A percentile compares a stretch with the other conserved stretches of the same genome.
Conservation (phyloP, 2,888 invertebrate genomes). For the Trachelus stipa region DNA sequence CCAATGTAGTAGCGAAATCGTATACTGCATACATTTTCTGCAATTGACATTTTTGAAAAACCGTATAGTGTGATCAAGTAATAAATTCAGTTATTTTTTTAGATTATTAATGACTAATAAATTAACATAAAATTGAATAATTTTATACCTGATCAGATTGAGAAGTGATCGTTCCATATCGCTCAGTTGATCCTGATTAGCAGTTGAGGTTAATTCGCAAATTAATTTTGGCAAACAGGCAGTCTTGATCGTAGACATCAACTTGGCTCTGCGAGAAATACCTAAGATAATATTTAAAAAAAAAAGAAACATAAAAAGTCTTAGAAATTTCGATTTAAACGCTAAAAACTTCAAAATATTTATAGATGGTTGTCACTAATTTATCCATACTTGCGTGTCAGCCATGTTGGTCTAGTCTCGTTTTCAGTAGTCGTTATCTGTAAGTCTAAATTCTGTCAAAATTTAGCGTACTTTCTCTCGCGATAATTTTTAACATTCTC, state of each 20-base stretch:
- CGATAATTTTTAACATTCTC: constrained; percentile 36
- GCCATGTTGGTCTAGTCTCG: constrained; percentile 21
- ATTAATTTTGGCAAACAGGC: constrained; percentile 76
- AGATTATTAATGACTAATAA: not conserved
- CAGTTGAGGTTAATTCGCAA: constrained; percentile 74
- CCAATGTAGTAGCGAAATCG: not conserved
- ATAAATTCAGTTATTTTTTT: not conserved
- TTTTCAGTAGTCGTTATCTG: constrained; percentile 18
- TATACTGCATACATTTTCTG: not conserved
- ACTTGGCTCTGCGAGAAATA: constrained; percentile 67
- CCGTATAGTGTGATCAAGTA: not conserved
- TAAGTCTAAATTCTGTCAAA: constrained; percentile 26
- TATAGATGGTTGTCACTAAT: not conserved
- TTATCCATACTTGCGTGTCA: constrained; percentile 21
- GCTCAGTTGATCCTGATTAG: constrained; percentile 72
- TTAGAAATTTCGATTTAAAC: not conserved
- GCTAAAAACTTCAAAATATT: not conserved
- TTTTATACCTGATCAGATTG: constrained; percentile 71
- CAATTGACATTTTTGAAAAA: not conserved
- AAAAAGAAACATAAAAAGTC: not conserved
- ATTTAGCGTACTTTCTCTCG: constrained; percentile 7
- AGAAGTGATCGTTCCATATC: constrained; percentile 74
- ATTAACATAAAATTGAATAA: not conserved
- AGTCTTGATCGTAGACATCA: constrained; percentile 72
- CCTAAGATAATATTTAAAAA: constrained; percentile 51